These are phyloP conservation scores for Agrilus planipennis DNA, from an alignment of 1,140 invertebrate species.

Conservation along the genomic window DNA sequence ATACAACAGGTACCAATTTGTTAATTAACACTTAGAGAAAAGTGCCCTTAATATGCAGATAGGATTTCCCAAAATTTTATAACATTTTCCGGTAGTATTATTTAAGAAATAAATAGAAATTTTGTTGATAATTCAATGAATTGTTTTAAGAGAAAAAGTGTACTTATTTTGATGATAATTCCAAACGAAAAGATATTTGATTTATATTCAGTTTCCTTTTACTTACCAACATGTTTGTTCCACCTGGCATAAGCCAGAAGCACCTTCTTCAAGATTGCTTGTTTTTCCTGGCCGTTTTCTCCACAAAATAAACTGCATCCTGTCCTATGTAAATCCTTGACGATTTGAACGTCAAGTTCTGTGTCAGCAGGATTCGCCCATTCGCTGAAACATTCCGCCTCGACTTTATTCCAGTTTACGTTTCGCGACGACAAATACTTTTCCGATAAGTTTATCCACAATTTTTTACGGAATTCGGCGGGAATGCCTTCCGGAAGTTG, in stretches of 20 bases:
- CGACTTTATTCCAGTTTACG: constrained; percentile 77
- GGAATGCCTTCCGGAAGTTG: constrained; percentile 87
- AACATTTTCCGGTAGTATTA: too few relatives aligned
- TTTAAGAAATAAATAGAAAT: too few relatives aligned
- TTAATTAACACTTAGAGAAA: too few relatives aligned
- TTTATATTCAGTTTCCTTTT: too few relatives aligned
- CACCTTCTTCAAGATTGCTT: constrained; percentile 83
- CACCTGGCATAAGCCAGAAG: constrained; percentile 86
- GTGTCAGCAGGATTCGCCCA: constrained; percentile 86
- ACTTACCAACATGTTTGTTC: constrained; percentile 66
- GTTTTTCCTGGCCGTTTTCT: constrained; percentile 81
- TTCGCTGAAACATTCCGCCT: constrained; percentile 82
- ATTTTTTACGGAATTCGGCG: constrained; percentile 65
- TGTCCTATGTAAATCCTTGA: constrained; percentile 93
- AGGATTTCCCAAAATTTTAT: too few relatives aligned
- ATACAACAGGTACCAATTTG: too few relatives aligned
- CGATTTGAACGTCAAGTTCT: constrained; percentile 92
- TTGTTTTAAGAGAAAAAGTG: too few relatives aligned
- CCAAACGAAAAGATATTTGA: too few relatives aligned
- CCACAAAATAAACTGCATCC: constrained; percentile 90
- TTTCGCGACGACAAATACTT: constrained; percentile 62
- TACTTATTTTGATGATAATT: too few relatives aligned
- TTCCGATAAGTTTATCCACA: constrained; percentile 88
- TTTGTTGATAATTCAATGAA: too few relatives aligned
- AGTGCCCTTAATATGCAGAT: too few relatives aligned